A percentile compares a stretch with the other conserved stretches of the same genome.
Evolutionary conservation across 2,888 invertebrate genomes (phyloP).

Genomic region (Drosophila mimica): DNA sequence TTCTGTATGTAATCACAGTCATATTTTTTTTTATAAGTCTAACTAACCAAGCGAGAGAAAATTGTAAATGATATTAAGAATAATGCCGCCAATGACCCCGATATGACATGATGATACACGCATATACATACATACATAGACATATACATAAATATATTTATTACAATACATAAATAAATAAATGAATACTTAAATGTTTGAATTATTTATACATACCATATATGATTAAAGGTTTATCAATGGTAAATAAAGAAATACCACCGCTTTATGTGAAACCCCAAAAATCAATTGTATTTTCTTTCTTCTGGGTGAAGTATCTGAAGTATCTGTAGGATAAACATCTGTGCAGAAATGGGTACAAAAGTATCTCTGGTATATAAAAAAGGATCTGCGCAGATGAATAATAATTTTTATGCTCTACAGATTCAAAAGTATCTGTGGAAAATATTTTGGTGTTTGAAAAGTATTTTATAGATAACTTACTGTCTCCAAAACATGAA

Average conservation of each 20-base stretch:
- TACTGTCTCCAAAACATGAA: not conserved
- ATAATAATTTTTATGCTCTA: too few relatives aligned
- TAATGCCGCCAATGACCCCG: constrained; percentile 52
- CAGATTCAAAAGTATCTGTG: not conserved
- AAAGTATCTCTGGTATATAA: not conserved
- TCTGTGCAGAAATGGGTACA: not conserved
- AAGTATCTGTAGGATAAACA: not conserved
- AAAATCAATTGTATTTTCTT: constrained; percentile 3
- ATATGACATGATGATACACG: constrained; percentile 46
- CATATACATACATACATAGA: constrained; percentile 37
- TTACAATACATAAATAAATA: constrained; percentile 52
- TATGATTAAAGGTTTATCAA: constrained; percentile 79
- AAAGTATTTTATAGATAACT: not conserved
- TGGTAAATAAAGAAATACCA: constrained; percentile 85
- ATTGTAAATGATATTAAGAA: constrained; percentile 63
- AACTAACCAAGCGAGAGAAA: constrained; percentile 52
- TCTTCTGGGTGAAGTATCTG: not conserved
- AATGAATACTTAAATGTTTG: constrained; percentile 70
- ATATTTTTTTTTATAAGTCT: constrained; percentile 47
- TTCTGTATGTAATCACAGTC: constrained; percentile 37
- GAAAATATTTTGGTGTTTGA: not conserved
- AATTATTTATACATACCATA: constrained; percentile 78
- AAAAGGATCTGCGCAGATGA: not conserved
- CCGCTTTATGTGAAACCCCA: constrained; percentile 84
- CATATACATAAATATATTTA: constrained; percentile 60